Base-by-base conservation (phyloP, 2,797 vertebrate genomes). In the Enteromius treurensis region DNA sequence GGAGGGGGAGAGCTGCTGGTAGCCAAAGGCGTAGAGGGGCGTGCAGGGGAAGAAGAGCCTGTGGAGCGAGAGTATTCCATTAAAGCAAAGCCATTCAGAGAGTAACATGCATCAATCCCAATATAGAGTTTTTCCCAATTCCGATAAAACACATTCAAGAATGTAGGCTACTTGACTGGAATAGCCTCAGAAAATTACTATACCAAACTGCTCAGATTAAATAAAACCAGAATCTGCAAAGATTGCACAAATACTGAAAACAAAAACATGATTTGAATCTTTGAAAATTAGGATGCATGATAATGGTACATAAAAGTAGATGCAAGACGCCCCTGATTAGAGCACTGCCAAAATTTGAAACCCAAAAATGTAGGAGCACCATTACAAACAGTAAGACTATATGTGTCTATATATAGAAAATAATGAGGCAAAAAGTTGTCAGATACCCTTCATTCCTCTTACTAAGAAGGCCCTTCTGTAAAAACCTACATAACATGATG, bases 31-130 rank as follows among this genome's bases (percentile, higher is more conserved):
- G 97, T 97, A 15, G 95, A 89, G 2, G 98, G 96, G 21, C 95
- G 94, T 51, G 95, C 96, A 0, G 97, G 98, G 67, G 97, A 98
- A 0, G 96, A 97, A 21, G 97, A 95, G 81, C 96, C 98, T 98
- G 93, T n/a, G 64, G 42, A 78, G 67, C 21, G 42, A 83, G 17
- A 74, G 37, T 1, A 84, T 26, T 55, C 19, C 3, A 77, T 88
- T 83, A 86, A 71, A 85, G 78, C 75, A 87, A 65, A 55, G 68
- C 77, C 83, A 49, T 69, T 80, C 53, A 68, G 49, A 74, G 19
- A 65, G 73, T 45, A n/a, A 37, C 65, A 77, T 55, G 53, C 68
- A 83, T 53, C 2, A 47, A 76, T 19, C 37, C 26, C 67, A 81
- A 78, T 67, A 9, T 17, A 45, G 40, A 74, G 37, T 77, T 14